phyloP scores from a whole-genome alignment of 2,888 invertebrate genomes.

The Nephrotoma guestfalica region DNA sequence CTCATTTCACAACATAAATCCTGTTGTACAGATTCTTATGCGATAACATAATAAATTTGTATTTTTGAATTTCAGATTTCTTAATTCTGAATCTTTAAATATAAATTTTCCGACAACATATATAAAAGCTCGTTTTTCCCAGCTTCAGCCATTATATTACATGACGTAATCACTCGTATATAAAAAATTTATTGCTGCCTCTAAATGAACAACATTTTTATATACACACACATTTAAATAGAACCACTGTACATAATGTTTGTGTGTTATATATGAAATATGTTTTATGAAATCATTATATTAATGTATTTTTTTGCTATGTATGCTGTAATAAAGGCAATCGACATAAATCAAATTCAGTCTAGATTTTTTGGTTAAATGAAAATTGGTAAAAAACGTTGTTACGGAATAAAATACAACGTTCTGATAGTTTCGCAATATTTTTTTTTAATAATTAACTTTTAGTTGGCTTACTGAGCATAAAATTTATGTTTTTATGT shows the following conservation, averaged over 20 bases:
- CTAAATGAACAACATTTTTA: not conserved
- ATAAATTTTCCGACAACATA: not conserved
- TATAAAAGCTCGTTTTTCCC: not conserved
- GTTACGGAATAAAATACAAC: not conserved
- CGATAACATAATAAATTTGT: too few relatives aligned
- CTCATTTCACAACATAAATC: too few relatives aligned
- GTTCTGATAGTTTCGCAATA: not conserved
- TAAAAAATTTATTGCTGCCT: not conserved
- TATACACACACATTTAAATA: not conserved
- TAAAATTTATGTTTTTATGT: not conserved
- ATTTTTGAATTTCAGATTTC: not conserved
- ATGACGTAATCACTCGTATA: not conserved
- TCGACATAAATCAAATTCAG: not conserved
- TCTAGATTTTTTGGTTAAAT: constrained; percentile 3
- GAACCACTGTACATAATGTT: not conserved
- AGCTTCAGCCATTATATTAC: not conserved
- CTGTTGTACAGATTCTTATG: too few relatives aligned
- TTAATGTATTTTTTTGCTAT: not conserved
- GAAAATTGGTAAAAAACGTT: not conserved
- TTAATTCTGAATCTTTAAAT: not conserved
- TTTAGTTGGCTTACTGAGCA: not conserved
- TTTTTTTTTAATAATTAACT: not conserved
- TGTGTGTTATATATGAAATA: not conserved
- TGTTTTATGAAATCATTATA: not conserved
- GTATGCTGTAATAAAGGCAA: not conserved